A percentile compares a stretch with the other conserved stretches of the same genome.
Evolutionary conservation across 1,140 invertebrate genomes (phyloP).

Genomic region (Calycopis cecrops): DNA sequence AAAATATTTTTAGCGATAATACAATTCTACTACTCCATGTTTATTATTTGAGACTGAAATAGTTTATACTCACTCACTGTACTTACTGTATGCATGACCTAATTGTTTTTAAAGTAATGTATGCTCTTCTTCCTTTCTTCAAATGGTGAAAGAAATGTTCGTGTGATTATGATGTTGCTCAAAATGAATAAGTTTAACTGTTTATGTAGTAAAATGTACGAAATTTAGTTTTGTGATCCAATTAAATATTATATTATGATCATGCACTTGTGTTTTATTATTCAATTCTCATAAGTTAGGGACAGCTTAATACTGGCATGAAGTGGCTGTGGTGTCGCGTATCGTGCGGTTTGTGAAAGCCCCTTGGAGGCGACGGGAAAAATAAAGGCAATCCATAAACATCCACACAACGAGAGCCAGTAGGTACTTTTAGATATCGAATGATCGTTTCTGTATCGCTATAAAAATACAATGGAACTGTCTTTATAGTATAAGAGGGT

Average conservation of each 20-base stretch:
- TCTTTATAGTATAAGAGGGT: no score
- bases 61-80: not conserved
- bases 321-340: no score
- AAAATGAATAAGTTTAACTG: constrained; percentile 56
- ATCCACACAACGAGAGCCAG: no score
- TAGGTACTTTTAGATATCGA: no score
- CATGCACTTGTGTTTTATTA: constrained; percentile 38
- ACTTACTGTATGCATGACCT: not conserved
- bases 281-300: not conserved
- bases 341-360: no score
- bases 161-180: constrained; percentile 63
- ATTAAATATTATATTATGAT: constrained; percentile 56
- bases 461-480: no score
- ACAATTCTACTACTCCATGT: not conserved
- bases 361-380: no score
- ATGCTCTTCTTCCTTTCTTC: constrained; percentile 24
- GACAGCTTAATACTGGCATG: no score
- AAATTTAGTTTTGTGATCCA: constrained; percentile 66
- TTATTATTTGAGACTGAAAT: not conserved
- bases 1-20: constrained; percentile 7
- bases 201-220: constrained; percentile 55
- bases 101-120: not conserved
- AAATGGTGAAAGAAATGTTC: constrained; percentile 34
- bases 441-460: no score
- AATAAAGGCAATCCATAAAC: no score